Evolutionary conservation across 1,140 invertebrate genomes (phyloP).

Genomic region (Hylaeus anthracinus): DNA sequence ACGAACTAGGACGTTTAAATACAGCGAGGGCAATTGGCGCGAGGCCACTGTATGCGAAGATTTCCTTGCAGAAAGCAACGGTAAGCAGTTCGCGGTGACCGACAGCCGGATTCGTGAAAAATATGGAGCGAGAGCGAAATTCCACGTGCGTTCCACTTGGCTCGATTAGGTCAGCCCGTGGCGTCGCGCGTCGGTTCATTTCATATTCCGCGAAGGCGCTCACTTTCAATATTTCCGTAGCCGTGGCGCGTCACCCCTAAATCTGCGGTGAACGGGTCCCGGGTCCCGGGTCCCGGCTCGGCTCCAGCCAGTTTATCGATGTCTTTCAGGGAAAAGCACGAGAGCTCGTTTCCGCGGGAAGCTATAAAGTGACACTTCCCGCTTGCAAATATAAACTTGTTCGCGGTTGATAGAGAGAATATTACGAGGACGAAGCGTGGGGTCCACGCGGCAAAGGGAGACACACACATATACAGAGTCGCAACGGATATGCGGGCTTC

Average conservation of each 20-base stretch:
- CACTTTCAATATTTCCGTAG: constrained; percentile 71
- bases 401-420: constrained; percentile 70
- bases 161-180: constrained; percentile 72
- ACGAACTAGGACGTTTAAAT: background rate
- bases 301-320: constrained; percentile 58
- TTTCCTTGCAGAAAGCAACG: constrained; percentile 27
- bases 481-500: constrained; percentile 64
- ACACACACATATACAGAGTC: background rate
- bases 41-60: constrained; percentile 1
- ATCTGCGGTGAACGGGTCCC: background rate
- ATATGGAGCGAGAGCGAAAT: constrained; percentile 57
- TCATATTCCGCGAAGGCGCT: constrained; percentile 74
- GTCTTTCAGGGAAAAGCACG: constrained; percentile 61
- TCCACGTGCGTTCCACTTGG: constrained; percentile 72
- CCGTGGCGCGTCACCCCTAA: background rate
- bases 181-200: constrained; percentile 66
- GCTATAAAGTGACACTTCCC: constrained; percentile 72
- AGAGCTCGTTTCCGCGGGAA: constrained; percentile 55
- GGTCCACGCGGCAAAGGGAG: background rate
- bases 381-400: constrained; percentile 62
- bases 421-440: constrained; percentile 46
- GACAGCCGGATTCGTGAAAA: constrained; percentile 62
- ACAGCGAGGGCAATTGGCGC: background rate
- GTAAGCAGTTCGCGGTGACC: constrained; percentile 45
- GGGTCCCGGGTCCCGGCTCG: background rate